Conservation (phyloP, 2,113 vertebrate genomes). For the Lophotis ruficrista region DNA sequence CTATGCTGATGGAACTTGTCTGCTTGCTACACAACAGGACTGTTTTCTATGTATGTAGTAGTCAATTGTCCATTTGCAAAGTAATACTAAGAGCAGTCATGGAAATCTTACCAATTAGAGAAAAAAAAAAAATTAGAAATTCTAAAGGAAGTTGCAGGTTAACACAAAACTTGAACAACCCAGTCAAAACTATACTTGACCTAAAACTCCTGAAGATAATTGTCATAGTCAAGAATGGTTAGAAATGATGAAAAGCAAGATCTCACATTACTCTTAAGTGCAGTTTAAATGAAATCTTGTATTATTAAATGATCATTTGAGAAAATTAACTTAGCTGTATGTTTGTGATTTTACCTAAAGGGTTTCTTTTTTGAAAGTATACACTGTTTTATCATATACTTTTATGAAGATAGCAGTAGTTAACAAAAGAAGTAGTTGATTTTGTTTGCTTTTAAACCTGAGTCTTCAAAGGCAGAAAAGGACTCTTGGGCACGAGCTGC, state of each 20-base stretch:
- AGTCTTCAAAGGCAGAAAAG: neutral
- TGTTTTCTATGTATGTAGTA: neutral
- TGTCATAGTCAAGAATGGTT: neutral
- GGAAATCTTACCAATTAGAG: neutral
- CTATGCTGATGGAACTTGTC: neutral
- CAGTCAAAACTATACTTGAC: neutral
- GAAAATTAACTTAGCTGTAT: neutral
- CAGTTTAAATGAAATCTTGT: neutral
- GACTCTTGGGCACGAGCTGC: neutral
- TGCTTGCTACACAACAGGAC: neutral
- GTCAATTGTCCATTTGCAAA: neutral
- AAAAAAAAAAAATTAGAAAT: neutral
- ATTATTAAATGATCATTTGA: neutral
- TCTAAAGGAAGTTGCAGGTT: neutral
- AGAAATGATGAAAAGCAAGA: neutral
- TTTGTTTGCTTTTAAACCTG: neutral
- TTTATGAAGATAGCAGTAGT: neutral
- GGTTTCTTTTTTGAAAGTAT: neutral
- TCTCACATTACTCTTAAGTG: accelerated
- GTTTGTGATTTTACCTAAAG: neutral
- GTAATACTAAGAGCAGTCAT: neutral
- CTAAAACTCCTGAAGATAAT: neutral
- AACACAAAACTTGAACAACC: neutral
- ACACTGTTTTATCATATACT: neutral
- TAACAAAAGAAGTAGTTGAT: neutral